Conservation (phyloP, 2,113 vertebrate species). For the Gallinago paraguaiae region DNA sequence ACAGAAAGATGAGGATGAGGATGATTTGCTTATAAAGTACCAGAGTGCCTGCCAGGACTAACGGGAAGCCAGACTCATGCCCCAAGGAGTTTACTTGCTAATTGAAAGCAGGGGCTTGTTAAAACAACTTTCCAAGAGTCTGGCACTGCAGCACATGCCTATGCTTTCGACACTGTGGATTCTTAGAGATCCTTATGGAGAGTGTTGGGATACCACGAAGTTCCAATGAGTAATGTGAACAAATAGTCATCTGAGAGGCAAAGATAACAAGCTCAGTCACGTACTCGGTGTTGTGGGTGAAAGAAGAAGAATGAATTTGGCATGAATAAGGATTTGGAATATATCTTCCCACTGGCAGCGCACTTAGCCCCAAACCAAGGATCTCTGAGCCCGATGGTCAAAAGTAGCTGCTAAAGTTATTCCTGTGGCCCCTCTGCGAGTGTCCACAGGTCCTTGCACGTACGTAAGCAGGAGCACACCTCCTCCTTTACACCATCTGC, state of each 20-base stretch:
- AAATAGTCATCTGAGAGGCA: background rate
- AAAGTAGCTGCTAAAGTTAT: background rate
- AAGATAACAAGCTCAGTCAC: background rate
- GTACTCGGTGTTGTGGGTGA: background rate
- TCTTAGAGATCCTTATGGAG: conserved; percentile 11
- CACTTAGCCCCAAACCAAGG: background rate
- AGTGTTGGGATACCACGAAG: background rate
- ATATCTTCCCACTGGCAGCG: background rate
- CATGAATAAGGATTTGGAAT: background rate
- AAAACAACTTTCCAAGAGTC: conserved; percentile 27
- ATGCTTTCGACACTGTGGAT: conserved; percentile 9
- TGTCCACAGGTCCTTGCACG: background rate
- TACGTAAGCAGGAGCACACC: background rate
- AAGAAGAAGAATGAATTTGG: background rate
- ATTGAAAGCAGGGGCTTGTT: conserved; percentile 48
- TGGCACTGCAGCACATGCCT: background rate
- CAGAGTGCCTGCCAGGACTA: background rate
- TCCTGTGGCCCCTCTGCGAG: background rate
- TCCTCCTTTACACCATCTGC: background rate
- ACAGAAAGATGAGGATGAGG: background rate
- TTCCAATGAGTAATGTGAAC: conserved; percentile 10
- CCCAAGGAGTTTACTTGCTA: conserved; percentile 24
- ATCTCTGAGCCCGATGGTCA: background rate
- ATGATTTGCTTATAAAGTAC: conserved; percentile 41
- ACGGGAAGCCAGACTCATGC: conserved; percentile 20